Conservation (phyloP, 2,113 vertebrate species). For the Hydropotes inermis region DNA sequence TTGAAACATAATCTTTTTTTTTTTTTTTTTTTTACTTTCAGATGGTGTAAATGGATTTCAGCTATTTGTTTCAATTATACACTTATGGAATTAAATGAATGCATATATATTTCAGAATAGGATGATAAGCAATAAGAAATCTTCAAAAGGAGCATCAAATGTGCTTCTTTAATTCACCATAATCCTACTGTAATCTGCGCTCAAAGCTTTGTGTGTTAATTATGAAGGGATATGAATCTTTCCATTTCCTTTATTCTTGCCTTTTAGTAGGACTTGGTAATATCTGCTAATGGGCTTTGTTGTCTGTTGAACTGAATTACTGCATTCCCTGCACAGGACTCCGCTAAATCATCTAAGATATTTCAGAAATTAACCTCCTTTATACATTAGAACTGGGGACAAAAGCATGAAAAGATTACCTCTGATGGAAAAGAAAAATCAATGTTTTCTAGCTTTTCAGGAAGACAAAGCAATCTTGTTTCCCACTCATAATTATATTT, state of each 20-base stretch:
- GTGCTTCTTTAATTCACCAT: constrained; percentile 62
- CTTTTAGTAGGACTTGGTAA: constrained; percentile 67
- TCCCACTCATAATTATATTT: constrained; percentile 18
- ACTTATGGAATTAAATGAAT: constrained; percentile 70
- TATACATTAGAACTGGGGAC: constrained; percentile 37
- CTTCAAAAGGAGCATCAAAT: constrained; percentile 53
- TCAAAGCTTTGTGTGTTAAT: constrained; percentile 58
- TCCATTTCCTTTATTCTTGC: constrained; percentile 63
- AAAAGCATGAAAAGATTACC: constrained; percentile 40
- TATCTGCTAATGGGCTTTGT: constrained; percentile 66
- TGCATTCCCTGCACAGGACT: constrained; percentile 46
- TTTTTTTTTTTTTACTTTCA: constrained; percentile 54
- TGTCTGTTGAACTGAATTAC: constrained; percentile 67
- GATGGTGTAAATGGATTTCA: constrained; percentile 62
- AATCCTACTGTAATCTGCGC: constrained; percentile 64
- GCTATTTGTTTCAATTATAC: constrained; percentile 57
- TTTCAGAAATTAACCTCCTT: constrained; percentile 61
- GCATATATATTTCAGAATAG: constrained; percentile 68
- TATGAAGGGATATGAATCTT: constrained; percentile 59
- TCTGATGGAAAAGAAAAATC: constrained; percentile 10
- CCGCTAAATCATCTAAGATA: constrained; percentile 61
- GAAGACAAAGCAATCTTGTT: constrained; percentile 3
- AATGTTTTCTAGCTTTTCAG: constrained; percentile 2
- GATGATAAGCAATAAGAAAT: constrained; percentile 56
- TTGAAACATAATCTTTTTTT: constrained; percentile 34